Percentiles rank a stretch among this genome's conserved stretches.
Evolutionary conservation across 2,797 vertebrate species (phyloP).

Genomic region (Spea hammondii): DNA sequence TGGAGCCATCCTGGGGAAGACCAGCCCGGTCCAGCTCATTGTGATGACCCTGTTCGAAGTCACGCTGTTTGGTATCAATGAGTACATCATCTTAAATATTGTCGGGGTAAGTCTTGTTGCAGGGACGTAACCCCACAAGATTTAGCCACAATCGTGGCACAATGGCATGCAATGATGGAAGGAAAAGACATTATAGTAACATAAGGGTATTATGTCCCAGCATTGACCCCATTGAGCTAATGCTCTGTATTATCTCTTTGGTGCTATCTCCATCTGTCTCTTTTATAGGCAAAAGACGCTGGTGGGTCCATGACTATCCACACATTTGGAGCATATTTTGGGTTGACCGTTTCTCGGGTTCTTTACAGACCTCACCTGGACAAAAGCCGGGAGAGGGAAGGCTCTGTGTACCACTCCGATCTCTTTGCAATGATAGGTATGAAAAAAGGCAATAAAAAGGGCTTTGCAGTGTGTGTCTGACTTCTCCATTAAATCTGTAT

Average conservation of each 20-base stretch:
- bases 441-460: background rate
- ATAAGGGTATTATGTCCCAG: no score
- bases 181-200: no score
- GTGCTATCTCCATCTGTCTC: background rate
- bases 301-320: conserved; percentile 91
- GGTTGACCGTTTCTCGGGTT: conserved; percentile 78
- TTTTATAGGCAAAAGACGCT: conserved; percentile 76
- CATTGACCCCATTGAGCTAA: background rate
- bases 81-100: conserved; percentile 75
- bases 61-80: conserved; percentile 77
- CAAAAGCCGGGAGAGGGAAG: conserved; percentile 72
- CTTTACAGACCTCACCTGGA: conserved; percentile 72
- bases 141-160: no score
- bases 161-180: no score
- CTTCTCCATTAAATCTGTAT: no score
- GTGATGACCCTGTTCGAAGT: conserved; percentile 85
- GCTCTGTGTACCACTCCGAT: conserved; percentile 74
- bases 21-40: conserved; percentile 81
- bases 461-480: no score
- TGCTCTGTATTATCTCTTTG: background rate
- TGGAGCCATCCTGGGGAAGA: conserved; percentile 83
- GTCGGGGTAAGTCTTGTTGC: conserved; percentile 69
- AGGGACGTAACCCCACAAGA: no score
- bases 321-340: conserved; percentile 89
- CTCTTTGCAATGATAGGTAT: conserved; percentile 86